Evolutionary conservation across 2,888 invertebrate genomes (phyloP).

Genomic region (Pseudeuparius sepicola): DNA sequence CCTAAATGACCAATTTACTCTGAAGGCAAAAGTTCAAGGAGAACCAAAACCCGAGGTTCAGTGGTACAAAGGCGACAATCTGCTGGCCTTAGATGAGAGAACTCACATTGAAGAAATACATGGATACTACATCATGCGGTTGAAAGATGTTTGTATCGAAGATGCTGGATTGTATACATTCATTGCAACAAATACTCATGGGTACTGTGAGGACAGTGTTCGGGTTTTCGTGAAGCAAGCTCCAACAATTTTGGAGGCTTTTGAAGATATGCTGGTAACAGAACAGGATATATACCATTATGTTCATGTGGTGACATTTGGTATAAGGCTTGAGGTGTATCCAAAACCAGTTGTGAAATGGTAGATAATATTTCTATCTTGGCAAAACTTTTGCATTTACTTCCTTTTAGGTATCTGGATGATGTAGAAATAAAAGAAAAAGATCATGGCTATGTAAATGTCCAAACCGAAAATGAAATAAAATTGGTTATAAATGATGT

Average conservation of each 20-base stretch:
- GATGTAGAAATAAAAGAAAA: conserved; percentile 15
- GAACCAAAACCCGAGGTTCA: conserved; percentile 16
- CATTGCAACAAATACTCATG: conserved; percentile 16
- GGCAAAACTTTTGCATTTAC: too few species aligned
- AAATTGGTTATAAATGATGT: conserved; percentile 19
- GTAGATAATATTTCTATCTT: conserved; percentile 8
- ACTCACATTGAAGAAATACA: conserved; percentile 17
- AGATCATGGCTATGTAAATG: conserved; percentile 13
- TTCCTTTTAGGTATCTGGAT: conserved; percentile 19
- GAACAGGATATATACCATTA: conserved; percentile 20
- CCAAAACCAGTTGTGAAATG: conserved; percentile 17
- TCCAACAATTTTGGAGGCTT: conserved; percentile 17
- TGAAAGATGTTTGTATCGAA: conserved; percentile 14
- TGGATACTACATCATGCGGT: conserved; percentile 16
- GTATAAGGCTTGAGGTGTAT: conserved; percentile 16
- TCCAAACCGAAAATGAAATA: conserved; percentile 15
- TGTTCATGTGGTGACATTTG: conserved; percentile 18
- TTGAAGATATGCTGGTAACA: conserved; percentile 18
- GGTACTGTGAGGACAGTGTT: conserved; percentile 15
- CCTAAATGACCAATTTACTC: conserved; percentile 15
- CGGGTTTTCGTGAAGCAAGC: conserved; percentile 19
- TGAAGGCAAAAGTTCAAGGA: conserved; percentile 15
- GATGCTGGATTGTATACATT: conserved; percentile 18
- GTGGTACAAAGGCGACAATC: conserved; percentile 16
- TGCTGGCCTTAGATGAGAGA: conserved; percentile 10